Conservation (phyloP, 2,888 invertebrate species). For the Rhabditophanes sp. region DNA sequence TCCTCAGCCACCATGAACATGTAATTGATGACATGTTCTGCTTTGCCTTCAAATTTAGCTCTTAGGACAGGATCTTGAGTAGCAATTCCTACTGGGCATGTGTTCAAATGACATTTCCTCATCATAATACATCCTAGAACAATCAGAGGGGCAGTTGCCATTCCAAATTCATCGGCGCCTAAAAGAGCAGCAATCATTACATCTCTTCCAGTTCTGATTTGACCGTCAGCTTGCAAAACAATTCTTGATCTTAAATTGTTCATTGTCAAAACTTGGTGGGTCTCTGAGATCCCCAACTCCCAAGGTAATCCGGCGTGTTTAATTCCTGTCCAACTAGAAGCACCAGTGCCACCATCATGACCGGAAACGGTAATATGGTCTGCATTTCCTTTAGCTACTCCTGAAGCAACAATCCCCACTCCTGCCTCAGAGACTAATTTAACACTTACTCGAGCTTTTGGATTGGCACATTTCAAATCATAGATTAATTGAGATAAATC, state of each 20-base stretch:
- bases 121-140: conserved; percentile 99
- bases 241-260: conserved; percentile 60
- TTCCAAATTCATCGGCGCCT: conserved; percentile 95
- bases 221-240: conserved; percentile 87
- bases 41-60: conserved; percentile 88
- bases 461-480: conserved; percentile 92
- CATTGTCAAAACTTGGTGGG: conserved; percentile 62
- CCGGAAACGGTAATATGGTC: conserved; percentile 97
- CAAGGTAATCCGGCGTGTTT: conserved; percentile 91
- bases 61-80: conserved; percentile 89
- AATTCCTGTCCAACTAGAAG: conserved; percentile 79
- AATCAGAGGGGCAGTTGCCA: conserved; percentile 92
- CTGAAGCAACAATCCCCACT: conserved; percentile 94
- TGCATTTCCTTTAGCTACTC: conserved; percentile 94
- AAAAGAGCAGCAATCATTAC: conserved; percentile 82
- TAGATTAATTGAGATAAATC: conserved; percentile 89
- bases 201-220: conserved; percentile 81
- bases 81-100: conserved; percentile 95
- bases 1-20: conserved; percentile 95
- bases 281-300: conserved; percentile 94
- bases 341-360: conserved; percentile 97
- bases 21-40: conserved; percentile 91
- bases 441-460: conserved; percentile 79
- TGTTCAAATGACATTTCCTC: conserved; percentile 96
- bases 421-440: conserved; percentile 96